phyloP scores from a whole-genome alignment of 2,888 invertebrate species.

The Epistrophe grossulariae region DNA sequence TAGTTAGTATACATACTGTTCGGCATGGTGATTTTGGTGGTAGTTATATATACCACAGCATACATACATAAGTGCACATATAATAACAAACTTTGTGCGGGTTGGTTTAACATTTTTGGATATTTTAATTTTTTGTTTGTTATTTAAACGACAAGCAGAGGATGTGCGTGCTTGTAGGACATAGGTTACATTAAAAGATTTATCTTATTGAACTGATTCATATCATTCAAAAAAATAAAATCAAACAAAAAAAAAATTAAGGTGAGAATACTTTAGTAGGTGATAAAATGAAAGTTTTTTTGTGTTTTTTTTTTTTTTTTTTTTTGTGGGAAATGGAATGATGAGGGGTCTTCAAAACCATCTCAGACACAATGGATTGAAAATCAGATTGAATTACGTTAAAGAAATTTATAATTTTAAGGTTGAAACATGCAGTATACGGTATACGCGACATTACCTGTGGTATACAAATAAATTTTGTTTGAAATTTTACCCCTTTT shows the following conservation, averaged over 20 bases:
- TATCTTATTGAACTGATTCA: constrained; percentile 75
- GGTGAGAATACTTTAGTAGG: constrained; percentile 50
- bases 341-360: not conserved
- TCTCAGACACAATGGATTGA: not conserved
- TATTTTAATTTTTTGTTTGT: constrained; percentile 42
- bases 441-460: no score
- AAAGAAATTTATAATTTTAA: not conserved
- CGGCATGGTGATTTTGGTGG: not conserved
- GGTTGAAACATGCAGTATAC: no score
- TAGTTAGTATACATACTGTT: not conserved
- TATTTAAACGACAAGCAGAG: constrained; percentile 60
- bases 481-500: no score
- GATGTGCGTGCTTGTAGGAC: constrained; percentile 75
- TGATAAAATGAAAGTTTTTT: constrained; percentile 50
- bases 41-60: not conserved
- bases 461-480: no score
- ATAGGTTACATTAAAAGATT: constrained; percentile 75
- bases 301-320: not conserved
- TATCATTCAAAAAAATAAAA: constrained; percentile 48
- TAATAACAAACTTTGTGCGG: not conserved
- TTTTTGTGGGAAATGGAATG: not conserved
- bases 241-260: not conserved
- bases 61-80: not conserved
- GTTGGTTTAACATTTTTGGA: constrained; percentile 27
- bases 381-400: not conserved